A percentile compares a stretch with the other conserved stretches of the same genome.
Conservation (phyloP, 2,797 vertebrate species). For the Molossus molossus region DNA sequence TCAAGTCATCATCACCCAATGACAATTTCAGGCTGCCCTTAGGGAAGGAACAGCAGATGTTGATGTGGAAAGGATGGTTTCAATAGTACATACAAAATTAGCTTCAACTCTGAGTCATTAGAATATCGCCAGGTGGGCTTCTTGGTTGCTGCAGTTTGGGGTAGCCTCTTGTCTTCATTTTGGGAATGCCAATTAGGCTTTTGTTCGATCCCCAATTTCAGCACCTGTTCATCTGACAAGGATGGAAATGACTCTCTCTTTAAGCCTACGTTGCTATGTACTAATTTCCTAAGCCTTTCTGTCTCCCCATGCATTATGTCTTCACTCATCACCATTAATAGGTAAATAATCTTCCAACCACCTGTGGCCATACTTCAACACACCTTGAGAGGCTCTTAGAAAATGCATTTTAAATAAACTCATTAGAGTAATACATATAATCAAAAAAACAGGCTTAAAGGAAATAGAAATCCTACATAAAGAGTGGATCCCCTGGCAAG, state of each 20-base stretch:
- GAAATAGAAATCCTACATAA: slow-evolving; percentile 30
- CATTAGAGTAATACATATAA: slow-evolving; percentile 62
- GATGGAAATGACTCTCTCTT: slow-evolving; percentile 57
- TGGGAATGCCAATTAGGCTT: background rate
- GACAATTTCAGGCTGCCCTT: slow-evolving; percentile 26
- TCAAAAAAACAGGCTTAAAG: slow-evolving; percentile 54
- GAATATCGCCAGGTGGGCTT: slow-evolving; percentile 62
- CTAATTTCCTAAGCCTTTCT: slow-evolving; percentile 64
- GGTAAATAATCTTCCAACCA: slow-evolving; percentile 74
- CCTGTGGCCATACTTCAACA: slow-evolving; percentile 68
- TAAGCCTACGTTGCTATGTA: background rate
- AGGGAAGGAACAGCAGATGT: slow-evolving; percentile 11
- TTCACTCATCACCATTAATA: slow-evolving; percentile 63
- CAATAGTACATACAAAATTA: slow-evolving; percentile 2
- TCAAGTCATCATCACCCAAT: background rate
- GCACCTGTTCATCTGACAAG: slow-evolving; percentile 65
- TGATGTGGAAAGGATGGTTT: slow-evolving; percentile 32
- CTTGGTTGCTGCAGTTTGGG: slow-evolving; percentile 28
- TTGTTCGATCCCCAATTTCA: slow-evolving; percentile 27
- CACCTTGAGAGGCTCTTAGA: slow-evolving; percentile 74
- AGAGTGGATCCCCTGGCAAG: background rate
- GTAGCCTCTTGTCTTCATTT: slow-evolving; percentile 35
- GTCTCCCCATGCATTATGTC: background rate
- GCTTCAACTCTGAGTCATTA: slow-evolving; percentile 21
- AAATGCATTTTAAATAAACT: slow-evolving; percentile 79